These are phyloP conservation scores for Cheumatopsyche charites DNA, from an alignment of 1,140 invertebrate genomes.

Conservation along the genomic window DNA sequence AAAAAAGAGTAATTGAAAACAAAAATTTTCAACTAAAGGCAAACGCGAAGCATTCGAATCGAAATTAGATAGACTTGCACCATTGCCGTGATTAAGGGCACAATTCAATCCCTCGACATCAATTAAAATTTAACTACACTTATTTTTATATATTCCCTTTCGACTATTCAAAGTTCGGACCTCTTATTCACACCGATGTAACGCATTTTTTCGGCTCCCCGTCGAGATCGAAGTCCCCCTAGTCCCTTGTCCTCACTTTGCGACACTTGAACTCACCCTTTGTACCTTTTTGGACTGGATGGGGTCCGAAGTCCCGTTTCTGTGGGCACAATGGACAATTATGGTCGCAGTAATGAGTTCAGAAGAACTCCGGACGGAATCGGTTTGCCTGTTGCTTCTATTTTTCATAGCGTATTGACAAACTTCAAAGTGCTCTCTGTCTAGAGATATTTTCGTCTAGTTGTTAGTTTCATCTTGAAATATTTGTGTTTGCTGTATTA, in stretches of 20 bases:
- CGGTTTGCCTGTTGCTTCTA: conserved; percentile 1
- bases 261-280: conserved; percentile 15
- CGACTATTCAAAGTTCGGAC: neutral
- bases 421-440: too few relatives aligned
- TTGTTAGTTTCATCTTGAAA: too few relatives aligned
- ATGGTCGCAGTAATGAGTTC: conserved; percentile 25
- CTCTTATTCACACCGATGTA: conserved; percentile 28
- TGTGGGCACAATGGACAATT: conserved; percentile 20
- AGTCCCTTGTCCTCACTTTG: neutral
- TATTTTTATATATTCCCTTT: neutral
- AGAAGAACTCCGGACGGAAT: neutral
- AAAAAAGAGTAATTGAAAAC: too few relatives aligned
- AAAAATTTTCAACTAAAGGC: too few relatives aligned
- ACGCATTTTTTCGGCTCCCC: conserved; percentile 1
- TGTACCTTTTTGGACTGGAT: neutral
- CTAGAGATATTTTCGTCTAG: too few relatives aligned
- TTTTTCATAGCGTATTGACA: neutral
- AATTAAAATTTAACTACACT: conserved; percentile 12
- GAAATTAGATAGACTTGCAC: too few relatives aligned
- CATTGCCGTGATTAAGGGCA: too few relatives aligned
- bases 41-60: too few relatives aligned
- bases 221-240: neutral
- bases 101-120: neutral
- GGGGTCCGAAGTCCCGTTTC: neutral
- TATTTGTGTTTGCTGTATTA: neutral